Percentiles rank a stretch among this genome's conserved stretches.
phyloP scores from a whole-genome alignment of 2,888 invertebrate genomes.

The Mimachlamys varia region DNA sequence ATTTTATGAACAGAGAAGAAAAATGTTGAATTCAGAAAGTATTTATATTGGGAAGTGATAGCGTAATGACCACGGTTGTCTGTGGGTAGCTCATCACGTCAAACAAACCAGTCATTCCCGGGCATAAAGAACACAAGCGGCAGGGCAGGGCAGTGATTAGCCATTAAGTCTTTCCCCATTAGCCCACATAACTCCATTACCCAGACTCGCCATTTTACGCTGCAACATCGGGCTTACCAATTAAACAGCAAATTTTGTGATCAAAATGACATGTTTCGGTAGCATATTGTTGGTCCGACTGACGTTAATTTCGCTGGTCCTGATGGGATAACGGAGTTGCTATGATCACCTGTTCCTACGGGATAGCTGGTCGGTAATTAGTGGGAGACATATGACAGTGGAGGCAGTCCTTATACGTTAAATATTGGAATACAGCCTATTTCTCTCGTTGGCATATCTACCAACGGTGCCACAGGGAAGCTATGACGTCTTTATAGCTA shows the following conservation, averaged over 20 bases:
- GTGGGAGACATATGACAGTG: background rate
- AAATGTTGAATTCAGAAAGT: conserved; percentile 10
- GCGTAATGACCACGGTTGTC: background rate
- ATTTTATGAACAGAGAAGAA: background rate
- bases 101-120: background rate
- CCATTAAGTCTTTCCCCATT: background rate
- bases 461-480: background rate
- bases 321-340: background rate
- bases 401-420: background rate
- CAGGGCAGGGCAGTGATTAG: background rate
- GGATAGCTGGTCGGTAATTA: background rate
- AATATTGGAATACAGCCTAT: background rate
- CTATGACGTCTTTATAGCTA: too few species aligned
- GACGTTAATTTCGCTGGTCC: background rate
- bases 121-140: background rate
- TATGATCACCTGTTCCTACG: background rate
- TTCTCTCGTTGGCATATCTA: background rate
- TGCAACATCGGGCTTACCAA: background rate
- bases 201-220: background rate
- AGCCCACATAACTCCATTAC: background rate
- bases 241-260: background rate
- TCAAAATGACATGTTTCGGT: conserved; percentile 14
- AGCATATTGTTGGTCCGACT: background rate
- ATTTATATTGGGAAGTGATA: background rate
- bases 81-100: background rate